Evolutionary conservation across 92 coral and sea anemone species (phyloP).

Genomic region (Phenganax marumi): DNA sequence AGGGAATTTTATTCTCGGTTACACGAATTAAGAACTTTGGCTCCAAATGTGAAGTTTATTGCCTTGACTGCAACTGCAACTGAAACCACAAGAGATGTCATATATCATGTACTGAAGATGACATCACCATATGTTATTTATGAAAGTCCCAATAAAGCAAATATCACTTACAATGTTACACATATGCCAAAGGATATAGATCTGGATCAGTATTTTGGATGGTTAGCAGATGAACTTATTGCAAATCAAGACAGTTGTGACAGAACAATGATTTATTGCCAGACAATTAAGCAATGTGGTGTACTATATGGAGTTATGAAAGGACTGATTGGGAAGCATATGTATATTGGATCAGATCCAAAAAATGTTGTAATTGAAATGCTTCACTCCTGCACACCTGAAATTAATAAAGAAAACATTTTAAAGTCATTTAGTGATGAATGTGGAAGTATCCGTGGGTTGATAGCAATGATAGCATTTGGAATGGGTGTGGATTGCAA

Average conservation of each 20-base stretch:
- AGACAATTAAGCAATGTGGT: conserved; percentile 66
- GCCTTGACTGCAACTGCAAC: conserved; percentile 73
- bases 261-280: conserved; percentile 64
- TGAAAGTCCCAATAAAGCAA: conserved; percentile 59
- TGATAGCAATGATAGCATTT: conserved; percentile 22
- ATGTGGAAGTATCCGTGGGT: conserved; percentile 11
- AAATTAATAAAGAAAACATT: background rate
- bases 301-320: conserved; percentile 61
- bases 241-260: conserved; percentile 7
- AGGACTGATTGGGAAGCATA: conserved; percentile 54
- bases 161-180: conserved; percentile 56
- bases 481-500: conserved; percentile 20
- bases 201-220: conserved; percentile 57
- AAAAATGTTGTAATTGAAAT: conserved; percentile 5
- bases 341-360: conserved; percentile 17
- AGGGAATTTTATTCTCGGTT: conserved; percentile 55
- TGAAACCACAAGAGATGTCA: conserved; percentile 53
- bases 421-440: conserved; percentile 23
- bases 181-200: conserved; percentile 55
- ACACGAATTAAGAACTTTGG: conserved; percentile 58
- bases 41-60: conserved; percentile 48
- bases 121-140: conserved; percentile 46
- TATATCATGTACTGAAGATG: conserved; percentile 51
- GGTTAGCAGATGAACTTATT: conserved; percentile 63
- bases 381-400: conserved; percentile 21